Percentiles rank a stretch among this genome's conserved stretches.
Conservation (phyloP, 2,797 vertebrate species). For the Schizopygopsis pylzovi region DNA sequence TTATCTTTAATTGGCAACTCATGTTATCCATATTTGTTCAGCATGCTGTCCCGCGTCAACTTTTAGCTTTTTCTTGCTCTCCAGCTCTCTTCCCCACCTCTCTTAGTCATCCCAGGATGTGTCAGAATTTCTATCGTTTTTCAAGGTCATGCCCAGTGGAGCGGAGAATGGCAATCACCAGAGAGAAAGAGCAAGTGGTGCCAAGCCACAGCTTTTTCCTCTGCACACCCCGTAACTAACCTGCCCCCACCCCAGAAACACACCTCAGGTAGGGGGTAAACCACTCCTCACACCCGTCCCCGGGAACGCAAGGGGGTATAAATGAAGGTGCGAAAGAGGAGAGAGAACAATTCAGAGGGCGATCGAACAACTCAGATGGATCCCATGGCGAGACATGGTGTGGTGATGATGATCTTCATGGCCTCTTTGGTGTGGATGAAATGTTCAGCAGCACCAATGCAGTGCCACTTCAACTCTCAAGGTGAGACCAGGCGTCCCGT, state of each 20-base stretch:
- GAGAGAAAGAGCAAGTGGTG: slow-evolving; percentile 76
- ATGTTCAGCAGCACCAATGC: slow-evolving; percentile 70
- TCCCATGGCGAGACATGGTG: slow-evolving; percentile 61
- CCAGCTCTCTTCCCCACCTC: slow-evolving; percentile 43
- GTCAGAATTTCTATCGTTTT: slow-evolving; percentile 88
- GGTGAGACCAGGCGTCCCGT: slow-evolving; percentile 67
- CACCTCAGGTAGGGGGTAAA: slow-evolving; percentile 66
- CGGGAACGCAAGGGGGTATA: slow-evolving; percentile 76
- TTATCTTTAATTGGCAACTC: slow-evolving; percentile 1
- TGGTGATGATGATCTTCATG: slow-evolving; percentile 59
- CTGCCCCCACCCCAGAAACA: slow-evolving; percentile 62
- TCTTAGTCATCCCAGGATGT: slow-evolving; percentile 81
- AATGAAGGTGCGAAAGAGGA: slow-evolving; percentile 68
- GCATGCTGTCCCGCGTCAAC: not conserved
- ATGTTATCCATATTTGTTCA: slow-evolving; percentile 24
- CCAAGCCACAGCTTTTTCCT: slow-evolving; percentile 75
- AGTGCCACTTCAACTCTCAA: slow-evolving; percentile 81
- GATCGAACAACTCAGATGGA: slow-evolving; percentile 65
- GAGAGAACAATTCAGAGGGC: slow-evolving; percentile 61
- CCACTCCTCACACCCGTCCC: slow-evolving; percentile 70
- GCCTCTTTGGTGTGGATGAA: slow-evolving; percentile 70
- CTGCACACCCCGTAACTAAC: slow-evolving; percentile 11
- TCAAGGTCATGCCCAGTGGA: slow-evolving; percentile 88
- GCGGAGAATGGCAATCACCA: slow-evolving; percentile 87
- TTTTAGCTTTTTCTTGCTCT: slow-evolving; percentile 15